Conservation (phyloP, 1,140 invertebrate species). For the Drosophila pectinifera region DNA sequence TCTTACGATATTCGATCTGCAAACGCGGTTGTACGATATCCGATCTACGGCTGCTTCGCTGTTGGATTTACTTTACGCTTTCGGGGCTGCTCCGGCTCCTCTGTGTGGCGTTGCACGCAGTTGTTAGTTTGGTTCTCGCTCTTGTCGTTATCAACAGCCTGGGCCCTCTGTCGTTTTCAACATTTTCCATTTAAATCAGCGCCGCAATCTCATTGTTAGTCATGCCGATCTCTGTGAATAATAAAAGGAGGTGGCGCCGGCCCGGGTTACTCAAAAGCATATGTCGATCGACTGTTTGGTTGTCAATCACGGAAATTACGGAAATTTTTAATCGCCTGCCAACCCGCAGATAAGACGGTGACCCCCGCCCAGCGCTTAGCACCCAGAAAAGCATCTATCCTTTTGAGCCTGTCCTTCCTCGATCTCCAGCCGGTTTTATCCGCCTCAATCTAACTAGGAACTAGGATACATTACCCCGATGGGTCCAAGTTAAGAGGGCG, state of each 20-base stretch:
- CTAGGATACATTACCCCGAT: background rate
- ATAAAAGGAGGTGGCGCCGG: slow-evolving; percentile 55
- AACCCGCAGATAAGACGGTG: slow-evolving; percentile 39
- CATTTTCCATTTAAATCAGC: slow-evolving; percentile 70
- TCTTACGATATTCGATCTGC: background rate
- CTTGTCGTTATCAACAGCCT: slow-evolving; percentile 37
- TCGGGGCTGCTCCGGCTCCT: slow-evolving; percentile 6
- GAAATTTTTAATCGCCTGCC: slow-evolving; percentile 12
- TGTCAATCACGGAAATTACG: slow-evolving; percentile 36
- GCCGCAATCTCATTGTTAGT: slow-evolving; percentile 51
- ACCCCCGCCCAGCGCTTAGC: background rate
- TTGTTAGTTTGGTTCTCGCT: slow-evolving; percentile 33
- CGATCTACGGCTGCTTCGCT: background rate
- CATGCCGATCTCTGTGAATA: slow-evolving; percentile 47
- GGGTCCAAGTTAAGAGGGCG: background rate
- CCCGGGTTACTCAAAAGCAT: slow-evolving; percentile 46
- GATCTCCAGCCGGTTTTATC: background rate
- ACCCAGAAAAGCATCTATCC: background rate
- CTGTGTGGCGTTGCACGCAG: slow-evolving; percentile 51
- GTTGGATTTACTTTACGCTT: slow-evolving; percentile 1
- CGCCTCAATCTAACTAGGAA: background rate
- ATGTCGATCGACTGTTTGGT: slow-evolving; percentile 11
- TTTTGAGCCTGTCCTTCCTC: background rate
- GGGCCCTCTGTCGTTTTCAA: slow-evolving; percentile 40
- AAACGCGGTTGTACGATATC: background rate